Conservation (phyloP, 2,797 vertebrate species). For the Holocentrus rufus region DNA sequence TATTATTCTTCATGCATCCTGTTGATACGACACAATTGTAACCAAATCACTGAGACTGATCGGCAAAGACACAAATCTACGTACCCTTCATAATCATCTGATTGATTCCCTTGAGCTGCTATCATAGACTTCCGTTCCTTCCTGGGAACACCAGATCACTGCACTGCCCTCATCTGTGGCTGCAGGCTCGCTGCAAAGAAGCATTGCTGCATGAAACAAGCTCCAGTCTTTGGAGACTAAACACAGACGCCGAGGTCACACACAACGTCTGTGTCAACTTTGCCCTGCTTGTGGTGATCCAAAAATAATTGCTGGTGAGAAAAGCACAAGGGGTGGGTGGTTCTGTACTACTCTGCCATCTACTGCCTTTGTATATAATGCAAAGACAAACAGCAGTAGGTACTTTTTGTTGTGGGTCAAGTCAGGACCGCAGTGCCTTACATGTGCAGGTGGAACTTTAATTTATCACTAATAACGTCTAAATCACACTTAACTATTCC, state of each 20-base stretch:
- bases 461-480: no score
- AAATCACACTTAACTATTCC: no score
- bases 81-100: neutral
- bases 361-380: constrained; percentile 2
- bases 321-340: neutral
- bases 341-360: constrained; percentile 4
- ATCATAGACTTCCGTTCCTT: neutral
- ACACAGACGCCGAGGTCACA: constrained; percentile 17
- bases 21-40: neutral
- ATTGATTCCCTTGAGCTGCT: neutral
- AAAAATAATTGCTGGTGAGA: constrained; percentile 52
- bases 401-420: constrained; percentile 35
- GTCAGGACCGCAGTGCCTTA: no score
- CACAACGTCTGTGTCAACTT: constrained; percentile 43
- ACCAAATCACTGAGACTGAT: neutral
- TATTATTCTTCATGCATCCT: neutral
- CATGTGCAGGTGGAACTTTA: no score
- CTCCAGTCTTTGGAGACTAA: neutral
- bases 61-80: neutral
- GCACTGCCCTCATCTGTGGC: neutral
- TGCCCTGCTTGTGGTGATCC: constrained; percentile 32
- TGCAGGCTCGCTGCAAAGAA: constrained; percentile 2
- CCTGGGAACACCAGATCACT: neutral
- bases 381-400: constrained; percentile 22
- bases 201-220: neutral